Percentiles rank a stretch among this genome's conserved stretches.
phyloP scores from a whole-genome alignment of 2,113 vertebrate genomes.

The Peromyscus maniculatus region DNA sequence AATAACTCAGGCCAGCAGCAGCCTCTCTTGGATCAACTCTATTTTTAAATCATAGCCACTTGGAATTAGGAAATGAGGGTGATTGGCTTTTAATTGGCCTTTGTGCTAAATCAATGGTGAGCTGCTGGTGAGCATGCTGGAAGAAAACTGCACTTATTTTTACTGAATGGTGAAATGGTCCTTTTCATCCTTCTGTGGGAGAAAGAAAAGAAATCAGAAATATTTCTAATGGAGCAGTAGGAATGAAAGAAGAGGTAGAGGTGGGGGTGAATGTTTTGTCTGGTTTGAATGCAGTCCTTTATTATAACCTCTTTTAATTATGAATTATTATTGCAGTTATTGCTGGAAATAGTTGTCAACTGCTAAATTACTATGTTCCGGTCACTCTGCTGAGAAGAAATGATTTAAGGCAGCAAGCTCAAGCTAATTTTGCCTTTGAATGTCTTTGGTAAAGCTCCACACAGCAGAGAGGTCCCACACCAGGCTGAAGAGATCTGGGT shows the following conservation, averaged over 20 bases:
- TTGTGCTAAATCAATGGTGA: constrained; percentile 69
- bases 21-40: constrained; percentile 51
- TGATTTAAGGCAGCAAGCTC: constrained; percentile 77
- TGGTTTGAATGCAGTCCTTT: constrained; percentile 79
- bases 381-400: constrained; percentile 75
- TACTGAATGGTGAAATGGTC: constrained; percentile 60
- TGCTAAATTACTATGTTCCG: constrained; percentile 78
- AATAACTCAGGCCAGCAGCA: constrained; percentile 34
- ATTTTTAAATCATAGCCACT: constrained; percentile 34
- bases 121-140: constrained; percentile 45
- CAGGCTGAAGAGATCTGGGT: constrained; percentile 43
- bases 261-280: constrained; percentile 69
- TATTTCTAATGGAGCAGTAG: constrained; percentile 78
- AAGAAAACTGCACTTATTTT: constrained; percentile 81
- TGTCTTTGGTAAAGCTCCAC: constrained; percentile 78
- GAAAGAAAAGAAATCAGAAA: constrained; percentile 70
- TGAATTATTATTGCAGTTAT: constrained; percentile 86
- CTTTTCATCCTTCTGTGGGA: constrained; percentile 63
- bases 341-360: constrained; percentile 77
- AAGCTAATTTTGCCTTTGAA: constrained; percentile 79
- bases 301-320: constrained; percentile 83
- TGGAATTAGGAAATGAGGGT: constrained; percentile 73
- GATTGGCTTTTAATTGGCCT: constrained; percentile 79
- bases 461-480: constrained; percentile 11
- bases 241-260: constrained; percentile 46